phyloP scores from a whole-genome alignment of 2,113 vertebrate species.

The Tringa solitaria region DNA sequence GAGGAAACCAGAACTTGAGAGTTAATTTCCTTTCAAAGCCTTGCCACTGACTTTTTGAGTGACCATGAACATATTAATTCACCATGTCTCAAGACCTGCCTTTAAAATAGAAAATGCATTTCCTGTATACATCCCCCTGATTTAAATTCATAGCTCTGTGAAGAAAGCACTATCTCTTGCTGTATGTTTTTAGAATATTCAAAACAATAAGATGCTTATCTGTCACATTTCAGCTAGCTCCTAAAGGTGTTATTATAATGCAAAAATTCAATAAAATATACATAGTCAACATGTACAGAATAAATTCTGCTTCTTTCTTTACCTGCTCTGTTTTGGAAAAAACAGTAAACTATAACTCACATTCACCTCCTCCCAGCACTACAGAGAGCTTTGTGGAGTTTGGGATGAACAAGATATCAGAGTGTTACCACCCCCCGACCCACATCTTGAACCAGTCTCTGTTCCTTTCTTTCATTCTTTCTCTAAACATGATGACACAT shows the following conservation, averaged over 20 bases:
- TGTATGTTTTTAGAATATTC: background rate
- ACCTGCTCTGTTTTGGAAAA: background rate
- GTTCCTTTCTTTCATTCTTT: background rate
- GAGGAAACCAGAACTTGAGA: background rate
- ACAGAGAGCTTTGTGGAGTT: background rate
- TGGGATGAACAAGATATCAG: background rate
- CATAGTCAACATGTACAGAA: background rate
- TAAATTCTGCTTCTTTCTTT: background rate
- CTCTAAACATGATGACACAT: background rate
- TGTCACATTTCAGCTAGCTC: background rate
- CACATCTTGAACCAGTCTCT: background rate
- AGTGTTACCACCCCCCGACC: background rate
- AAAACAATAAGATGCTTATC: background rate
- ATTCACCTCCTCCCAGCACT: background rate
- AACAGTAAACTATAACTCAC: background rate
- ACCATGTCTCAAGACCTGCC: background rate
- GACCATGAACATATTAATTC: background rate
- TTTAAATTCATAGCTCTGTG: background rate
- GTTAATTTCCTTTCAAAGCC: background rate
- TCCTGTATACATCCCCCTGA: background rate
- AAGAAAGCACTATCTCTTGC: background rate
- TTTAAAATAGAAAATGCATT: background rate
- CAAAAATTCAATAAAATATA: background rate
- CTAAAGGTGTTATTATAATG: background rate
- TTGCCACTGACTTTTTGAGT: background rate